These are phyloP conservation scores for Drosophila littoralis DNA, from an alignment of 1,140 invertebrate species.

Conservation along the genomic window DNA sequence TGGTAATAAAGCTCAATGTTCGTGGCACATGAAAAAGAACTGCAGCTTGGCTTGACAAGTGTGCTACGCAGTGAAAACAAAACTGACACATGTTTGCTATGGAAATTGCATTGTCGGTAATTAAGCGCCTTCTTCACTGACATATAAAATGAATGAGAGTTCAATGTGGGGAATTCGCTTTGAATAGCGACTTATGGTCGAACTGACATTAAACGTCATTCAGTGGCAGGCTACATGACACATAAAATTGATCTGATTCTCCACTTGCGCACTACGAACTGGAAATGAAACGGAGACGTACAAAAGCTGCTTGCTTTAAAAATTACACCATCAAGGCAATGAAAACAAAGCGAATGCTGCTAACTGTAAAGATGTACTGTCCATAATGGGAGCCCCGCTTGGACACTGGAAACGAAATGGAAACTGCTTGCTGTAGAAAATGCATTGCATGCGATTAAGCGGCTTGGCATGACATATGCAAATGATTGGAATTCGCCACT, in stretches of 20 bases:
- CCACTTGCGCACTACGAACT: no score
- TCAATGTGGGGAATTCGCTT: no score
- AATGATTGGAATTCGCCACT: background rate
- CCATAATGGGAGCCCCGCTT: background rate
- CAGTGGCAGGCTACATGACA: no score
- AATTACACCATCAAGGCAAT: slow-evolving; percentile 20
- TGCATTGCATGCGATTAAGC: background rate
- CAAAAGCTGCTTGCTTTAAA: no score
- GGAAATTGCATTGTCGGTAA: slow-evolving; percentile 5
- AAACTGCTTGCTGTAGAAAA: background rate
- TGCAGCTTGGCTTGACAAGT: slow-evolving; percentile 1
- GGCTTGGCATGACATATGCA: background rate
- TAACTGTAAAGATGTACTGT: background rate
- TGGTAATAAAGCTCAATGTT: slow-evolving; percentile 1
- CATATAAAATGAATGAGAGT: no score
- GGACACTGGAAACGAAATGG: slow-evolving; percentile 1
- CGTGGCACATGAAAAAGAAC: slow-evolving; percentile 25
- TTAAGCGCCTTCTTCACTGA: background rate
- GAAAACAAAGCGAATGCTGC: slow-evolving; percentile 31
- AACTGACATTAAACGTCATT: no score
- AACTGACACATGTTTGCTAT: slow-evolving; percentile 3
- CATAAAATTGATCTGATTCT: no score
- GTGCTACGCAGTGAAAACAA: slow-evolving; percentile 45
- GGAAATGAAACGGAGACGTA: no score
- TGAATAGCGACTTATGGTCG: no score